Conservation (phyloP, 2,113 vertebrate species). For the Ivindomyrus marchei region DNA sequence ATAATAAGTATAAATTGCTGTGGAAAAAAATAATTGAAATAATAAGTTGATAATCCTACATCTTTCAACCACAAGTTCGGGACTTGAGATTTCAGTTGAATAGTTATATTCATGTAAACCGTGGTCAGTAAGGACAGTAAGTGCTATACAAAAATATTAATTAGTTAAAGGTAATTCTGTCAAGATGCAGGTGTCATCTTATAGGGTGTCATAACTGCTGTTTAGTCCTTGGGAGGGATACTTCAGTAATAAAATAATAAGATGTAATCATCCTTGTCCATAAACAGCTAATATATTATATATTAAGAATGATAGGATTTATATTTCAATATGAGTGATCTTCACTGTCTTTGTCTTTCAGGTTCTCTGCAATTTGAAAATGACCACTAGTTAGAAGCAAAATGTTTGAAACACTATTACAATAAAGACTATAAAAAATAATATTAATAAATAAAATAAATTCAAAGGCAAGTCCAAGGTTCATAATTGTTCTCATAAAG, state of each 20-base stretch:
- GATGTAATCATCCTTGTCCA: not conserved
- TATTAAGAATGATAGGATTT: not conserved
- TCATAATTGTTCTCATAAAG: not conserved
- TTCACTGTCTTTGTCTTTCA: not conserved
- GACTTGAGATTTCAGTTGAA: not conserved
- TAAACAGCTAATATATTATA: not conserved
- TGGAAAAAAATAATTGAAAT: not conserved
- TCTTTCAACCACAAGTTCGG: not conserved
- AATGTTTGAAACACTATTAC: not conserved
- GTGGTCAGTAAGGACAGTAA: not conserved
- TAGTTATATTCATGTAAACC: not conserved
- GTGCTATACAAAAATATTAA: not conserved
- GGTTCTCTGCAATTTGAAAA: not conserved
- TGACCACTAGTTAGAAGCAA: not conserved
- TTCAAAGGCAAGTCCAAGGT: not conserved
- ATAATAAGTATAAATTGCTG: not conserved
- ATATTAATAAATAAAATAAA: too few species aligned
- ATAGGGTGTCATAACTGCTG: not conserved
- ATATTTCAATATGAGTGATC: not conserved
- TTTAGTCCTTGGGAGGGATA: not conserved
- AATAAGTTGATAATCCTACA: not conserved
- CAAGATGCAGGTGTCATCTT: not conserved
- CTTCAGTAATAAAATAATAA: not conserved
- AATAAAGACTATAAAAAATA: not conserved
- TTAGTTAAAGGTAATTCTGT: not conserved